A percentile compares a stretch with the other conserved stretches of the same genome.
phyloP scores from a whole-genome alignment of 2,797 vertebrate species.

The Valencia hispanica region DNA sequence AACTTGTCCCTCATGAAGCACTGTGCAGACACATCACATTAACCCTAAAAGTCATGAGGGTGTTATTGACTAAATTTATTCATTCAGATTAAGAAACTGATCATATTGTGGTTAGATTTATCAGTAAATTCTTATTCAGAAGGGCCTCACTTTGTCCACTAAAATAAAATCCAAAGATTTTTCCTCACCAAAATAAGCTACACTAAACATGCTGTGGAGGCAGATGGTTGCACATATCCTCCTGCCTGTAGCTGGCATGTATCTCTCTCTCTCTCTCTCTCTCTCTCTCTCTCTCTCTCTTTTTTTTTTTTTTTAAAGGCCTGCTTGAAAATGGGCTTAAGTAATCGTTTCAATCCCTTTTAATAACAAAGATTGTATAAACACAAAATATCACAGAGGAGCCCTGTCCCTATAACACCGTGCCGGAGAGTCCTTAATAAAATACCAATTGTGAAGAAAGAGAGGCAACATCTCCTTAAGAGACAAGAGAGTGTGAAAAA shows the following conservation, averaged over 20 bases:
- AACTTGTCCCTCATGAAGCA: no score
- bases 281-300: background rate
- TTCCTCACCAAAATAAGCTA: background rate
- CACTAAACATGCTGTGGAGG: background rate
- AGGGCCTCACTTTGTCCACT: background rate
- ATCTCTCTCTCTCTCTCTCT: background rate
- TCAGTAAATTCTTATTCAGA: background rate
- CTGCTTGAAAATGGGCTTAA: background rate
- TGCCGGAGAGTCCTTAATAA: constrained; percentile 17
- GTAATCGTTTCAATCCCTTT: background rate
- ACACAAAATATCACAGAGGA: constrained; percentile 1
- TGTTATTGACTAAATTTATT: no score
- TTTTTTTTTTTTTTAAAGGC: no score
- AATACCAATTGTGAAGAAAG: constrained; percentile 14
- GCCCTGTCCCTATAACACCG: constrained; percentile 14
- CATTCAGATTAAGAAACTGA: no score
- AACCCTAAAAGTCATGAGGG: no score
- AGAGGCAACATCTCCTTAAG: constrained; percentile 30
- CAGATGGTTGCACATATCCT: background rate
- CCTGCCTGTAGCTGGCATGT: background rate
- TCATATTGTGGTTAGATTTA: background rate
- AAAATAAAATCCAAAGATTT: no score
- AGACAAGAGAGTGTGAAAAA: constrained; percentile 35
- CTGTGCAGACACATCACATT: no score
- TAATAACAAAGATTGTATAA: constrained; percentile 10